A percentile compares a stretch with the other conserved stretches of the same genome.
Conservation (phyloP, 2,113 vertebrate species). For the Tursiops truncatus region DNA sequence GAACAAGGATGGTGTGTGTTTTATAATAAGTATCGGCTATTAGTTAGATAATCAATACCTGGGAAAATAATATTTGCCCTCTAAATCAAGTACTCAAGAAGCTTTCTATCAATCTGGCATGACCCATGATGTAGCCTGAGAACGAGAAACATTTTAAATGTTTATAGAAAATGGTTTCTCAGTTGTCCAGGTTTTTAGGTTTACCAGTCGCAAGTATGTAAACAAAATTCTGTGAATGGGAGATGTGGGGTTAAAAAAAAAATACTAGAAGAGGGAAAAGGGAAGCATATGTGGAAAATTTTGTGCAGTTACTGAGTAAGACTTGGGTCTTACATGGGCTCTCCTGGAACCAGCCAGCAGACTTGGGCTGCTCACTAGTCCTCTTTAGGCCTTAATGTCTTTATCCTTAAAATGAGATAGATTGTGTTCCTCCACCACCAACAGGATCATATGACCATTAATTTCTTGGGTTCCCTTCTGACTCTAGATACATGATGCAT, state of each 20-base stretch:
- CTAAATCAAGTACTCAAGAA: not conserved
- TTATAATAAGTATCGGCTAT: not conserved
- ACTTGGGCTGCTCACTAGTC: not conserved
- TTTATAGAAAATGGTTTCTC: not conserved
- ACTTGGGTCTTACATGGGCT: not conserved
- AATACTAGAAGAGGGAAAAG: not conserved
- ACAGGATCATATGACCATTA: not conserved
- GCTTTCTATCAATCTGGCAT: not conserved
- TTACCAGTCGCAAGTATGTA: not conserved
- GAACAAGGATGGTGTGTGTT: not conserved
- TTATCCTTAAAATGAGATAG: not conserved
- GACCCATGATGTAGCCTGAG: not conserved
- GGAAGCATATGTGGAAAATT: not conserved
- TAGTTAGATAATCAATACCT: not conserved
- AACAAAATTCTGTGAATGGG: not conserved
- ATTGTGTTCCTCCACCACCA: not conserved
- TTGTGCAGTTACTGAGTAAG: not conserved
- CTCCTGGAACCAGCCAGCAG: not conserved
- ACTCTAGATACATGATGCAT: not conserved
- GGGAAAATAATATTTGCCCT: not conserved
- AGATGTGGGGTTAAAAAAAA: not conserved
- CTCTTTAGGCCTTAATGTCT: not conserved
- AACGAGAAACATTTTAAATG: not conserved
- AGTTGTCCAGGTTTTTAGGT: not conserved
- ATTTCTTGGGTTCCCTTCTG: not conserved